Evolutionary conservation across 2,113 vertebrate species (phyloP), one percentile per base, ranked within the genome.

Genomic region (Microtus montanus): DNA sequence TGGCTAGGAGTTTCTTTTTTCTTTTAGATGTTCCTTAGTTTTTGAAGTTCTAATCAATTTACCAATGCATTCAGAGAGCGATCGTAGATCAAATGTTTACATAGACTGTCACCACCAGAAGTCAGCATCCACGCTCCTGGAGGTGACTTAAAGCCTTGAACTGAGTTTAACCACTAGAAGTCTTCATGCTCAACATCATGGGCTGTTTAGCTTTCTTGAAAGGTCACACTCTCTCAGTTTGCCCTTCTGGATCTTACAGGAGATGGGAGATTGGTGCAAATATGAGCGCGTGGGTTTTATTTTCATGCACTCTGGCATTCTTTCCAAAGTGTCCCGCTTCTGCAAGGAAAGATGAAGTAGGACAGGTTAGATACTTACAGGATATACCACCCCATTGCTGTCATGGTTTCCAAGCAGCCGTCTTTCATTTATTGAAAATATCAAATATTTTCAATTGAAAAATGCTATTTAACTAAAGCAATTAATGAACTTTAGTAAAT

Each of bases 301-400:
- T 87, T 95, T 88, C 90, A 74, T 9, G 70, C 77, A 85, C 13
- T 54, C 28, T 33, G 71, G 49, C 3, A 54, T 63, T 52, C 61
- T 90, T 94, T 95, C 52, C 75, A 90, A 88, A 95, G 75, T 74
- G 80, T 0, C 33, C 44, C 77, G 26, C 35, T 94, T 95, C 97
- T 98, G 95, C 52, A 96, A 94, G 17, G 26, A 97, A 96, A 96
- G 41, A 93, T 49, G 74, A 97, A 92, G 68, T 73, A 91, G 24
- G 90, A 82, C 22, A 90, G 61, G 61, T 97, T 85, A 94, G 79
- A 64, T 74, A 47, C 63, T 85, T 91, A 77, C 20, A 84, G 83
- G 75, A 68, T 38, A 44, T 4, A 52, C 33, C 35, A 71, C 24
- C 5, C 41, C 0, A 41, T 73, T 49, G 17, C 2, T 41, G n/a